A percentile compares a stretch with the other conserved stretches of the same genome.
phyloP scores from a whole-genome alignment of 2,888 invertebrate genomes.

The Prenolepis imparis region DNA sequence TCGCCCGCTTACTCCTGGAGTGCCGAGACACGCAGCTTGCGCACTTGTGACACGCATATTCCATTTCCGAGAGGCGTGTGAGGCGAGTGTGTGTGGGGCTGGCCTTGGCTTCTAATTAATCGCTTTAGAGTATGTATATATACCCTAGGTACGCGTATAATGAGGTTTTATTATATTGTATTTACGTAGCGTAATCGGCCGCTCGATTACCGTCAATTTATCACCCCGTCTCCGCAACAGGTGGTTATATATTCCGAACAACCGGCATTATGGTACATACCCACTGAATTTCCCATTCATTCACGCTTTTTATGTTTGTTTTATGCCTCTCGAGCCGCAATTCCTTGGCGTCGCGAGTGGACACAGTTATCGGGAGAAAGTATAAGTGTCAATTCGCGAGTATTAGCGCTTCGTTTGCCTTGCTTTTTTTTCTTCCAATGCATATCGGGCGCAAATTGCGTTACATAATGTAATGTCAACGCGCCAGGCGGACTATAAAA shows the following conservation, averaged over 20 bases:
- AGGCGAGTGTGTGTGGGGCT: not conserved
- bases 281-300: conserved; percentile 13
- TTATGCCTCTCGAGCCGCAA: not conserved
- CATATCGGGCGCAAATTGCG: not conserved
- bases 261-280: not conserved
- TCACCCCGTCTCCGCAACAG: conserved; percentile 5
- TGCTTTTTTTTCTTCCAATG: not conserved
- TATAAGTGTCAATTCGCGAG: conserved; percentile 31
- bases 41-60: conserved; percentile 61
- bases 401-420: not conserved
- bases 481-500: conserved; percentile 26
- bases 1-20: conserved; percentile 44
- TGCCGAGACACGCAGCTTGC: conserved; percentile 66
- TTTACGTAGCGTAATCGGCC: conserved; percentile 23
- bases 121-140: not conserved
- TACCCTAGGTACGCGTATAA: conserved; percentile 21
- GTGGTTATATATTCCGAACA: not conserved
- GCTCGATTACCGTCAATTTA: conserved; percentile 24
- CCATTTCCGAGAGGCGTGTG: conserved; percentile 43
- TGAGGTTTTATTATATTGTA: conserved; percentile 1
- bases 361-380: conserved; percentile 34
- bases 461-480: conserved; percentile 31
- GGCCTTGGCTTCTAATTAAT: conserved; percentile 69
- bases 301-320: conserved; percentile 9
- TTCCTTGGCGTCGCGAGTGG: not conserved